Conservation (phyloP, 2,888 invertebrate species). For the Dendrolimus houi region DNA sequence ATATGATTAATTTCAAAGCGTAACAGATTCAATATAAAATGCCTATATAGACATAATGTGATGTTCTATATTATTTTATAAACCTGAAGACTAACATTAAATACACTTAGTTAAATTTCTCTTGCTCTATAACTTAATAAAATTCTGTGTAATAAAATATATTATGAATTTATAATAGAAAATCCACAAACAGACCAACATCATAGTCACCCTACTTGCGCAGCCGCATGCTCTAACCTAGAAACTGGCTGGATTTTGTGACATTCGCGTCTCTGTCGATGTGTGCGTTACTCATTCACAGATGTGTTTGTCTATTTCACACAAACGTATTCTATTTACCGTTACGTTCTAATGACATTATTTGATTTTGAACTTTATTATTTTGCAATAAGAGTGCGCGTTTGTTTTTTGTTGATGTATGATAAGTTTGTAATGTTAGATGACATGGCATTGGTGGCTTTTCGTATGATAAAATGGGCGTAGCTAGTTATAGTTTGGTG, state of each 20-base stretch:
- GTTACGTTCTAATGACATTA: slow-evolving; percentile 8
- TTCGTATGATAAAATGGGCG: slow-evolving; percentile 69
- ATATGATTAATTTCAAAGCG: too few species aligned
- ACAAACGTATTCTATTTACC: slow-evolving; percentile 24
- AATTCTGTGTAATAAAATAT: too few species aligned
- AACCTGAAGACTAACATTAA: too few species aligned
- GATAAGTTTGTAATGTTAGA: slow-evolving; percentile 23
- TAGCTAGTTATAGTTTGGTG: slow-evolving; percentile 43
- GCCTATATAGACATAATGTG: too few species aligned
- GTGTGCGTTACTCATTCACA: slow-evolving; percentile 45
- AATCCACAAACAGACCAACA: slow-evolving; percentile 8
- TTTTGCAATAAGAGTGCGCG: slow-evolving; percentile 10
- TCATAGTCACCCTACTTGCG: slow-evolving; percentile 43
- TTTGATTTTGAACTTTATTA: slow-evolving; percentile 19
- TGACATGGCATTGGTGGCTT: slow-evolving; percentile 67
- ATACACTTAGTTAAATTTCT: too few species aligned
- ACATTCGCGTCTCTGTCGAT: slow-evolving; percentile 43
- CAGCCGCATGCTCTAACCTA: slow-evolving; percentile 68
- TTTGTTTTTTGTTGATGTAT: slow-evolving; percentile 13
- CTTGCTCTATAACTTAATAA: too few species aligned
- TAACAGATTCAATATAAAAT: too few species aligned
- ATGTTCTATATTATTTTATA: too few species aligned
- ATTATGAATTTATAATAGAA: slow-evolving; percentile 1
- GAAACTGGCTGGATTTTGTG: slow-evolving; percentile 71
- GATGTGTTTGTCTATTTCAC: slow-evolving; percentile 35